Evolutionary conservation across 2,888 invertebrate genomes (phyloP).

Genomic region (Deilephila porcellus): DNA sequence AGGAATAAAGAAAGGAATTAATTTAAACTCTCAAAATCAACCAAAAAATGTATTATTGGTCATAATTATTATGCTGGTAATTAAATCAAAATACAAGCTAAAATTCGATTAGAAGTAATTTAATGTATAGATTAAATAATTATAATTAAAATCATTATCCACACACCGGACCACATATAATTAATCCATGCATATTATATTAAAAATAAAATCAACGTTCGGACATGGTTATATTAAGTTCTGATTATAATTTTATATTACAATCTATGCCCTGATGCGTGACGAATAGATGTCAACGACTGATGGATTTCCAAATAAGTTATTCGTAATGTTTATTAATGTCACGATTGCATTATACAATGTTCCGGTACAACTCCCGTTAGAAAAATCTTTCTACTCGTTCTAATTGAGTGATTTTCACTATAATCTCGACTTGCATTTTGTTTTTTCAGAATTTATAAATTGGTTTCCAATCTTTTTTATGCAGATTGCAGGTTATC

Average conservation of each 20-base stretch:
- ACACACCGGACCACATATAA: not conserved
- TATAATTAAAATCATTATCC: no score
- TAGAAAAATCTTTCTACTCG: conserved; percentile 23
- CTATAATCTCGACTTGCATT: not conserved
- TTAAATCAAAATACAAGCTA: no score
- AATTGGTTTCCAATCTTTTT: not conserved
- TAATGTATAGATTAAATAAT: no score
- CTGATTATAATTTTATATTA: not conserved
- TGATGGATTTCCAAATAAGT: conserved; percentile 17
- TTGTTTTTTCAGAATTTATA: not conserved
- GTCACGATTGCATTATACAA: conserved; percentile 10
- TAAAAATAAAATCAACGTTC: not conserved
- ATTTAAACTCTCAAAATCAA: no score
- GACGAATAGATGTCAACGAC: conserved; percentile 15
- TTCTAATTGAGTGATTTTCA: conserved; percentile 27
- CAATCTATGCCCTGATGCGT: not conserved
- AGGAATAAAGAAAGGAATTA: no score
- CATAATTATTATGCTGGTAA: no score
- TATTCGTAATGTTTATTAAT: conserved; percentile 26
- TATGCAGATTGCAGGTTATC: not conserved
- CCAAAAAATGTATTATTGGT: no score
- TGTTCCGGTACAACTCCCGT: conserved; percentile 14
- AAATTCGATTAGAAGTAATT: no score
- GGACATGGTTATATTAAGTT: not conserved
- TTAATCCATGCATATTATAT: not conserved